Percentiles rank a stretch among this genome's conserved stretches.
Evolutionary conservation across 2,797 vertebrate genomes (phyloP).

Genomic region (Spea hammondii): DNA sequence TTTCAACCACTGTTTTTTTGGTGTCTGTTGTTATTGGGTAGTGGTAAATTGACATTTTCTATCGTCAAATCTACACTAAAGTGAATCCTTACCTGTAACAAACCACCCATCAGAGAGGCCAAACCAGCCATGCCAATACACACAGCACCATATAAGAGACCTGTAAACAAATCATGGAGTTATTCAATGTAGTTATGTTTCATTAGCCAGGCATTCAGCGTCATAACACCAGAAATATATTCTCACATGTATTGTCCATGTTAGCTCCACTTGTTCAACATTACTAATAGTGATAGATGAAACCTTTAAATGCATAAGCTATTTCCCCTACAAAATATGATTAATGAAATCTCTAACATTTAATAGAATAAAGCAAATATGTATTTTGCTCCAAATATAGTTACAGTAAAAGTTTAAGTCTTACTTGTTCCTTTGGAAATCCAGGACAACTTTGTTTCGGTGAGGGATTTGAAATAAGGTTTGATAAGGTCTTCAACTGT

Average conservation of each 20-base stretch:
- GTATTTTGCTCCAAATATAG: not conserved
- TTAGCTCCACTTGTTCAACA: not conserved
- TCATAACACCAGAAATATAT: no score
- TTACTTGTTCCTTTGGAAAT: conserved; percentile 80
- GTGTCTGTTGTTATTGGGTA: no score
- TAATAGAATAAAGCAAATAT: not conserved
- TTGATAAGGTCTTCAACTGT: conserved; percentile 76
- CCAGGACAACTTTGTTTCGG: conserved; percentile 68
- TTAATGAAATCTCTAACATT: not conserved
- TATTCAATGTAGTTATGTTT: no score
- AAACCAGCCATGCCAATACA: conserved; percentile 90
- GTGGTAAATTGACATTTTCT: no score
- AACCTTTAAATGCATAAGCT: no score
- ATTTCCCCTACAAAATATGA: no score
- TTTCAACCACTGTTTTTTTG: no score
- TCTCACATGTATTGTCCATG: not conserved
- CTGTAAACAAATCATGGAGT: conserved; percentile 61
- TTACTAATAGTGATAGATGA: not conserved
- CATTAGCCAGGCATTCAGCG: not conserved
- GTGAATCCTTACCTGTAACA: conserved; percentile 79
- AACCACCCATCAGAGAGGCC: conserved; percentile 82
- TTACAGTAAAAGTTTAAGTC: conserved; percentile 49
- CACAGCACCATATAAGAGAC: conserved; percentile 78
- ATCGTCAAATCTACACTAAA: no score
- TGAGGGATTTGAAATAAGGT: conserved; percentile 64